Percentiles rank a stretch among this genome's conserved stretches.
These are phyloP conservation scores for Vicugna pacos DNA, from an alignment of 2,113 vertebrate species.

Conservation along the genomic window DNA sequence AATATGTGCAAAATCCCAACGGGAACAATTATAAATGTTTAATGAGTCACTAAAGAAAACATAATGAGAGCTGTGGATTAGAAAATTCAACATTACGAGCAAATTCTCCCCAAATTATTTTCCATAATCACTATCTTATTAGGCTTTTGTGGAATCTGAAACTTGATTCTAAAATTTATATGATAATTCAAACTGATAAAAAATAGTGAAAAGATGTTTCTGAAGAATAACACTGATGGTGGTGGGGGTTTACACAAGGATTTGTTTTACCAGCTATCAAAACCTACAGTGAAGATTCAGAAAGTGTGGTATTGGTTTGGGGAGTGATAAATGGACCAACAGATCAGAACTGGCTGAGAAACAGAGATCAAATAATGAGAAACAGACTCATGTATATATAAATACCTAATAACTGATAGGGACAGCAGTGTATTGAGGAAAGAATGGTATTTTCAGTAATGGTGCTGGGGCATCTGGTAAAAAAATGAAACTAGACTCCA, in stretches of 20 bases:
- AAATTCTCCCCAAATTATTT: background rate
- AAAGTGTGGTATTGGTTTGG: background rate
- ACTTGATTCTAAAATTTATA: background rate
- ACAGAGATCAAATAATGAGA: background rate
- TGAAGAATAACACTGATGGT: background rate
- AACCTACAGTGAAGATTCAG: background rate
- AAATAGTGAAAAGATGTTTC: background rate
- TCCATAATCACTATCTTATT: background rate
- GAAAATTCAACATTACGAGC: conserved; percentile 7
- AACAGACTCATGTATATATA: background rate
- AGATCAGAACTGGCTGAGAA: background rate
- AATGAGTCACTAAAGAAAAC: background rate
- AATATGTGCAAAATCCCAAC: background rate
- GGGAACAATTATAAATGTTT: background rate
- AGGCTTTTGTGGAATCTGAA: background rate
- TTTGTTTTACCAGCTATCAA: background rate
- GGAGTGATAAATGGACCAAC: background rate
- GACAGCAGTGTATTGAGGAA: background rate
- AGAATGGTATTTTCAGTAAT: conserved; percentile 13
- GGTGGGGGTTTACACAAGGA: background rate
- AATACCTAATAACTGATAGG: background rate
- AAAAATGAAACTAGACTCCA: background rate
- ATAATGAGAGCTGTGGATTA: background rate
- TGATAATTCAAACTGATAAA: background rate
- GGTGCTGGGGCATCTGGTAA: background rate